These are phyloP conservation scores for Dicranocentrus wangi DNA, from an alignment of 2,888 invertebrate genomes.

Conservation along the genomic window DNA sequence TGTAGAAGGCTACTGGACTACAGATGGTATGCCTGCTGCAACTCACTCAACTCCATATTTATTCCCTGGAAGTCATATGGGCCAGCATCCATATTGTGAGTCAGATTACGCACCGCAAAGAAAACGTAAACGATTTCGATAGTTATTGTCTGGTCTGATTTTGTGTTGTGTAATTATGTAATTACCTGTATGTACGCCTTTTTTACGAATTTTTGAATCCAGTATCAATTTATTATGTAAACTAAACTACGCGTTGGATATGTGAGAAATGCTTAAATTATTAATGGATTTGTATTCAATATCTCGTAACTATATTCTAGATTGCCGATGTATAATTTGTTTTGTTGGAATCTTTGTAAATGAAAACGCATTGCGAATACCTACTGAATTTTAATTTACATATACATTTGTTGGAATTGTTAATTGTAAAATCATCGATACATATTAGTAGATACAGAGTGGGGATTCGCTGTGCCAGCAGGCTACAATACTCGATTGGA, in stretches of 20 bases:
- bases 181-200: neutral
- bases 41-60: constrained; percentile 28
- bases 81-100: constrained; percentile 50
- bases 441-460: constrained; percentile 45
- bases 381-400: too few relatives aligned
- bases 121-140: constrained; percentile 55
- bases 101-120: constrained; percentile 45
- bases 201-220: neutral
- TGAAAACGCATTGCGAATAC: too few relatives aligned
- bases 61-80: constrained; percentile 29
- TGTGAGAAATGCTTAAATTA: too few relatives aligned
- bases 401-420: too few relatives aligned
- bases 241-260: neutral
- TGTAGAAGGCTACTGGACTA: constrained; percentile 49
- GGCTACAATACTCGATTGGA: constrained; percentile 38
- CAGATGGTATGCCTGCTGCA: constrained; percentile 29
- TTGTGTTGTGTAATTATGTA: constrained; percentile 3
- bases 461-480: constrained; percentile 45
- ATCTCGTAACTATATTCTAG: too few relatives aligned
- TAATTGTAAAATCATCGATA: too few relatives aligned
- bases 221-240: constrained; percentile 5
- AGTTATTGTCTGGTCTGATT: constrained; percentile 11
- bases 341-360: too few relatives aligned
- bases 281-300: too few relatives aligned
- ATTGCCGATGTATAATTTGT: too few relatives aligned